Base-by-base conservation (phyloP, 2,888 invertebrate species). In the Drosophila mayaguana region DNA sequence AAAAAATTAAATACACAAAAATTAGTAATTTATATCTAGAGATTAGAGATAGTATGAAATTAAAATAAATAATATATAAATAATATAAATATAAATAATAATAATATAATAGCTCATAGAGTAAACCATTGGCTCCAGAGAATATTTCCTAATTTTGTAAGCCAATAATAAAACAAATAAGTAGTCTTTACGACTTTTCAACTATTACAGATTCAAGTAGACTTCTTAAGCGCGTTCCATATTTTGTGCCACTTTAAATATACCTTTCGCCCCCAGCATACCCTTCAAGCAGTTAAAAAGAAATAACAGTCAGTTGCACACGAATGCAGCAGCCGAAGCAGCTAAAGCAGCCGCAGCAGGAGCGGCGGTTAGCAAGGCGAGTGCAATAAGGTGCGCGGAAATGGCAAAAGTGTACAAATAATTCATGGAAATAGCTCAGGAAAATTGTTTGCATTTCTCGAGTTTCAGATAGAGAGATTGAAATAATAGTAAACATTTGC, bases 401-500 rank as follows among this genome's bases (percentile, higher is more conserved):
- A 45, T 61, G 32, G 43, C 46, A 76, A 59, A 64, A 36, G 63
- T 45, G 51, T 57, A 57, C 66, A 70, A 88, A 78, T 78, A 73
- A 61, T 72, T 53, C 63, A 68, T 60, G 51, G 60, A 48, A 68
- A 67, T 46, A 51, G 50, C 60, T 54, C 43, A 72, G 63, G 80
- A 65, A 67, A 77, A 84, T 78, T 79, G 73, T 71, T 69, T 71
- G 64, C 56, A 50, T 50, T 69, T 45, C 20, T 20, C 20, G 32
- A 36, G 28, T 43, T 22, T 40, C 34, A 38, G 38, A 14, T 16
- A n/a, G 38, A 34, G 18, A 45, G 56, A 53, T 20, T 50, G 28
- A 36, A 53, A 38, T 36, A 59, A 65, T 34, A 48, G 46, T 32
- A 36, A 42, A 22, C 36, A 65, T n/a, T 25, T 71, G 22, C 28